Base-by-base conservation (phyloP, 2,113 vertebrate genomes). In the Oreochromis niloticus region DNA sequence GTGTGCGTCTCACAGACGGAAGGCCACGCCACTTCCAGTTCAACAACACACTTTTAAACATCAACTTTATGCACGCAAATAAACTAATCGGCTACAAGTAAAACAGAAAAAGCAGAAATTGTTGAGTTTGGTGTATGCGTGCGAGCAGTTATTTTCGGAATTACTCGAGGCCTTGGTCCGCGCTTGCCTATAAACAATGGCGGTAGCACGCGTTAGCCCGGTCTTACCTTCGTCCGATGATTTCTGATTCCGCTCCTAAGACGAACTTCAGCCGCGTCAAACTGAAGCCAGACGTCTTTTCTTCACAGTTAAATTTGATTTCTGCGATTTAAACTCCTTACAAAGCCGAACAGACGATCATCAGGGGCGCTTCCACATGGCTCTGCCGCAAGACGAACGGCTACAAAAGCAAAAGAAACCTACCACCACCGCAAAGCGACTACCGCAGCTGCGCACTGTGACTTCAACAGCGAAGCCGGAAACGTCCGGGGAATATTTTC, bases 111-210 rank as follows among this genome's bases (percentile, higher is more conserved):
- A 0, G 32, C 22, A 50, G 17, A 1, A 19, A 4, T 12, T 12
- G 46, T 10, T 19, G 6, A 16, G 73, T 1, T 34, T 13, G 73
- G 0, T 13, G 6, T 3, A 2, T 5, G 39, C 13, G 11, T 0
- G 14, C 14, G 10, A 4, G 17, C 5, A 9, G 4, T 36, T 63
- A 17, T n/a, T 85, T 19, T 27, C 17, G 2, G 24, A 46, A 57
- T 73, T 80, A 83, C 6, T 2, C 9, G 12, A 82, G 90, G 91
- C 93, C 93, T 84, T 7, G 9, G 19, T n/a, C 22, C 11, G 41
- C 9, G 61, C 85, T 85, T 81, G 85, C 83, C 39, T 80, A 90
- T 89, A 91, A 95, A 95, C 95, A 95, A 95, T 94, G 95, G 95
- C 94, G 89, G 32, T 14, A 16, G 83, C 93, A 91, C 84, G 91